Percentiles rank a stretch among this genome's conserved stretches.
Evolutionary conservation across 2,113 vertebrate species (phyloP).

Genomic region (Zosterops japonicus): DNA sequence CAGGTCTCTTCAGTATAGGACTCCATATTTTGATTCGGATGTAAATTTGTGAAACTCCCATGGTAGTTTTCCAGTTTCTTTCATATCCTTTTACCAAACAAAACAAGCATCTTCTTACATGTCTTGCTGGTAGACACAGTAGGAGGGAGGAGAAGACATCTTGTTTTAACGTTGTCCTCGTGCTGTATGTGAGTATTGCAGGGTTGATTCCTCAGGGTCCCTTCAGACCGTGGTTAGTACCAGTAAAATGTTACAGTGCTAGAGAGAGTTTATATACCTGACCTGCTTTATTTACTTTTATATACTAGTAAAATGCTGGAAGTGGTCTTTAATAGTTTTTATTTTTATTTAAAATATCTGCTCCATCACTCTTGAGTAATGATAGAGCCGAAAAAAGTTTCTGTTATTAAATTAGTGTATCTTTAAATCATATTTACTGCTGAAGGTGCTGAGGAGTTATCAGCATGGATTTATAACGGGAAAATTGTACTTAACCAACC

Average conservation of each 20-base stretch:
- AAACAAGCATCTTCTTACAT: neutral
- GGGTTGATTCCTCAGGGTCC: neutral
- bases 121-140: neutral
- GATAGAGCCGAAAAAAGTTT: neutral
- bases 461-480: neutral
- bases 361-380: neutral
- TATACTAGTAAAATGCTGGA: neutral
- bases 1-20: neutral
- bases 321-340: neutral
- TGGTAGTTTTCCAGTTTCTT: neutral
- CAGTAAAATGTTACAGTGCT: neutral
- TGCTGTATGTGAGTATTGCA: neutral
- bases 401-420: neutral
- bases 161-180: neutral
- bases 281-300: neutral
- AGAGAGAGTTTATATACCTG: neutral
- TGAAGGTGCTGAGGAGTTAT: neutral
- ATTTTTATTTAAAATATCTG: neutral
- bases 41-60: rapidly evolving
- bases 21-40: neutral
- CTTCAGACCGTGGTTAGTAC: neutral
- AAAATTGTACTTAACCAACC: neutral
- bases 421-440: neutral
- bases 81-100: neutral
- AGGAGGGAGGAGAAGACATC: neutral